A percentile compares a stretch with the other conserved stretches of the same genome.
These are phyloP conservation scores for Theretra japonica DNA, from an alignment of 2,888 invertebrate species.

Conservation along the genomic window DNA sequence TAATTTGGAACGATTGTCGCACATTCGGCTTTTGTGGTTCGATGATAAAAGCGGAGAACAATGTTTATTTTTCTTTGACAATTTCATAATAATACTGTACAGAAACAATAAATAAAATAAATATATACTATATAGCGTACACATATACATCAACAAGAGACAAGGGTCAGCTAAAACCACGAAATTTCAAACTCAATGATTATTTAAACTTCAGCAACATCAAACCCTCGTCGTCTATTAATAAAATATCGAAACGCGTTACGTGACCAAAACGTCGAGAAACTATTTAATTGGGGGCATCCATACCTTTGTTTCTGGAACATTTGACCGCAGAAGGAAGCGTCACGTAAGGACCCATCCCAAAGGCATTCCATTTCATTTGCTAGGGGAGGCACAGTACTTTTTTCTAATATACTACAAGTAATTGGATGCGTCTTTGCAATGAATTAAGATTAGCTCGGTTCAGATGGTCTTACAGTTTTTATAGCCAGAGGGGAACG, in stretches of 20 bases:
- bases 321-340: conserved; percentile 49
- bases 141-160: no score
- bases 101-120: no score
- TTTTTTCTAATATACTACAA: conserved; percentile 78
- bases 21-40: no score
- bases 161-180: not conserved
- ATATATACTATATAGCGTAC: no score
- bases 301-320: conserved; percentile 60
- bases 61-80: no score
- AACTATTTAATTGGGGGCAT: conserved; percentile 59
- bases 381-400: conserved; percentile 69
- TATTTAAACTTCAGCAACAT: not conserved
- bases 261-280: conserved; percentile 28
- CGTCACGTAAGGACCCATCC: conserved; percentile 60
- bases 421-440: conserved; percentile 75
- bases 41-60: no score
- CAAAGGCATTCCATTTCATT: conserved; percentile 82
- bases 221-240: not conserved
- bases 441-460: conserved; percentile 74
- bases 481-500: conserved; percentile 44
- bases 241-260: conserved; percentile 8
- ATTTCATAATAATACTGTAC: no score
- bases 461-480: conserved; percentile 42
- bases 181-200: not conserved
- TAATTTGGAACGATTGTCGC: no score